Base-by-base conservation (phyloP, 2,113 vertebrate species). In the Potamarius usumacintae region DNA sequence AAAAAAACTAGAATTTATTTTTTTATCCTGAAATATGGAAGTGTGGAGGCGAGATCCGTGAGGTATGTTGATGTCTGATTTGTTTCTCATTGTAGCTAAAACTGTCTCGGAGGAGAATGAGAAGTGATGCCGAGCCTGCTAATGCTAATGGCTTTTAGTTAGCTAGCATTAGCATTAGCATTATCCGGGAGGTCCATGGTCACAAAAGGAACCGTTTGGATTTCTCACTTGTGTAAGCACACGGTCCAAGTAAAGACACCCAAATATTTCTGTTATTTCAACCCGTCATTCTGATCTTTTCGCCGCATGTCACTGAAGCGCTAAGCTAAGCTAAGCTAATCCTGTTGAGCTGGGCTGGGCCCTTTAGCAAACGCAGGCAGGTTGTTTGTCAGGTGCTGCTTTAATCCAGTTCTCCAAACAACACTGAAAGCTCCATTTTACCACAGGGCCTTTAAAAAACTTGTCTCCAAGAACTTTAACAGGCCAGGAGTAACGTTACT, bases 21-120 rank as follows among this genome's bases (percentile, higher is more conserved):
- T 27, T 84, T 83, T 89, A 0, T 55, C 67, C 83, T 42, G 83
- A 90, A 90, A 53, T 91, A 96, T 96, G 95, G 91, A 85, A 82
- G 6, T 82, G 78, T 34, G 81, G 25, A 84, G 81, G 69, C 67
- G 34, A 9, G 72, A 22, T 77, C 76, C 58, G 85, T 77, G 90
- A 92, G 94, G 94, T 96, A n/a, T 84, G 93, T 55, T 12, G 9
- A 14, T 48, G 79, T 62, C 5, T 6, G 50, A 5, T 76, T 25
- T 25, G 42, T 50, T 76, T 30, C 18, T 74, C 0, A 42, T 1
- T 71, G 15, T 18, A 8, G 22, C 50, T 77, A 0, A 53, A 27
- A n/a, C 25, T 78, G 15, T 7, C n/a, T 55, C 18, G 14, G 15
- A 76, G 22, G 20, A 30, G 77, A 27, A 79, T 0, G 52, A 79